A percentile compares a stretch with the other conserved stretches of the same genome.
phyloP scores from a whole-genome alignment of 2,888 invertebrate species.

The Conchocele bisecta region DNA sequence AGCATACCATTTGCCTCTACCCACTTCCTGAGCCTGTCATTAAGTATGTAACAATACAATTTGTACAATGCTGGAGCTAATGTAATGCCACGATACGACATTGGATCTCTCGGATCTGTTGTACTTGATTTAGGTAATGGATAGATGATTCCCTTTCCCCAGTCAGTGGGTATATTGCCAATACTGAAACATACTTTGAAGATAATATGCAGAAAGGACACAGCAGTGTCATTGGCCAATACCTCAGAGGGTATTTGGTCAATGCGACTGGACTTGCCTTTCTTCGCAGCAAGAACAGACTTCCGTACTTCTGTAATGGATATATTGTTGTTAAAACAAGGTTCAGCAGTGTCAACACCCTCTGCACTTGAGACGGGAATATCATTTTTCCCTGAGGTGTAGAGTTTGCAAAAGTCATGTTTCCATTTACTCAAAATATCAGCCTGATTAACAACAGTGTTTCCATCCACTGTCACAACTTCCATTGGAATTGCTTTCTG shows the following conservation, averaged over 20 bases:
- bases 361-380: no score
- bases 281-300: constrained; percentile 16
- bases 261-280: constrained; percentile 26
- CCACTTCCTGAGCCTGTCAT: constrained; percentile 2
- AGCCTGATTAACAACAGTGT: neutral
- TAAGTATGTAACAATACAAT: constrained; percentile 25
- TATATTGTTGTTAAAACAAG: constrained; percentile 5
- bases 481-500: constrained; percentile 1
- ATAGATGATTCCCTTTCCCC: constrained; percentile 31
- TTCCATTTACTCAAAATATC: constrained; percentile 9
- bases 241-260: constrained; percentile 26
- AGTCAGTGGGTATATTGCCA: constrained; percentile 22
- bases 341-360: neutral
- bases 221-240: constrained; percentile 23
- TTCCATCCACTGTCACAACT: constrained; percentile 3
- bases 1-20: neutral
- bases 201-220: constrained; percentile 14
- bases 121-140: constrained; percentile 25
- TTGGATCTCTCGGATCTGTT: constrained; percentile 11
- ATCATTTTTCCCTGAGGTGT: neutral
- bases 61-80: constrained; percentile 17
- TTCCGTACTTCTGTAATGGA: constrained; percentile 3
- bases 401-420: neutral
- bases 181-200: constrained; percentile 40
- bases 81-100: constrained; percentile 29